Evolutionary conservation across 2,888 invertebrate genomes (phyloP), one percentile per base, ranked within the genome.

Genomic region (Lissonota sp.): DNA sequence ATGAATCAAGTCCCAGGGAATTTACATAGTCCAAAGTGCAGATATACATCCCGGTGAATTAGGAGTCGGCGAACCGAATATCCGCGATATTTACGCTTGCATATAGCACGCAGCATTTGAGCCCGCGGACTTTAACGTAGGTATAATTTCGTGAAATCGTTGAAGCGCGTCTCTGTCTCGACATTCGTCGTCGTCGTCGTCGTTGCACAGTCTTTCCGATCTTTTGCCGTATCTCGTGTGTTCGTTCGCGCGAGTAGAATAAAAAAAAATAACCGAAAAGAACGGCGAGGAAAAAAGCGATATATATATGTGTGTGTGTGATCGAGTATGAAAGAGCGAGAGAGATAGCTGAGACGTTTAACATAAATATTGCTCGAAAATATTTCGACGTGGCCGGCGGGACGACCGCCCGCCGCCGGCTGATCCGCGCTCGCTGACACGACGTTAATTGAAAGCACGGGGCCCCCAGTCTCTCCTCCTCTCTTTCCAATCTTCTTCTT

Each of bases 281-380:
- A 26, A 26, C 26, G 26, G 26, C 26, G 26, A 26, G 26, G 26
- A 26, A 26, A 26, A 26, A 26, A 26, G n/a, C 26, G 26, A 26
- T 26, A 26, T 26, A 26, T 26, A 26, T 26, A 26, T 26, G 3
- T 26, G 3, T 26, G 3, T 26, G 26, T 1, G 3, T 26, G 26
- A 26, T 26, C 26, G 26, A 26, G 26, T 26, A 71, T 58, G 62
- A 70, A 66, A 60, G 79, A 79, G 79, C 14, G 72, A 76, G 74
- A 55, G 64, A 62, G 71, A 72, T 81, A 72, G 82, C 70, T 60
- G 44, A 79, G 73, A 80, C 84, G 86, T 87, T 88, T 88, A 89
- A 88, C 88, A 88, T 89, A 89, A 90, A 90, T 89, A 89, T 90
- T 88, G 86, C 87, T 83, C 87, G 86, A 88, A 88, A 89, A 88